Conservation (phyloP, 2,113 vertebrate species). For the Typhlomys cinereus region DNA sequence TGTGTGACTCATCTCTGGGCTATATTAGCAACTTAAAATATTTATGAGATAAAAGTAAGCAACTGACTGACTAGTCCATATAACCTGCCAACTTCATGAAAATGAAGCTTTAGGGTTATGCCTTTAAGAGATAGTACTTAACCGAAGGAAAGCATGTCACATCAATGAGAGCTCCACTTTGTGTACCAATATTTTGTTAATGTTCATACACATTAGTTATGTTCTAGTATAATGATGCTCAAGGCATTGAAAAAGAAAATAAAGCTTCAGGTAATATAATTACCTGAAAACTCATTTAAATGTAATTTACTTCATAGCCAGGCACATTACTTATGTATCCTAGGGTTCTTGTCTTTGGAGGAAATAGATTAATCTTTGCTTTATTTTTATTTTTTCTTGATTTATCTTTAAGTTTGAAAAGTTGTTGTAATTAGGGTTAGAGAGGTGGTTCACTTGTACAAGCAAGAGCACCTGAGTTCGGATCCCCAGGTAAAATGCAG, state of each 20-base stretch:
- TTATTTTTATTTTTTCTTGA: slow-evolving; percentile 1
- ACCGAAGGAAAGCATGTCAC: too few species aligned
- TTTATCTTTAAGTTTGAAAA: not conserved
- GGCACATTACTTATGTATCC: not conserved
- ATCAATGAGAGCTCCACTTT: too few species aligned
- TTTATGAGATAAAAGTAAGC: not conserved
- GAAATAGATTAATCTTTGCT: not conserved
- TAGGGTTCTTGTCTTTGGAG: not conserved
- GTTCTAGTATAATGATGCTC: too few species aligned
- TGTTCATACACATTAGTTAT: too few species aligned
- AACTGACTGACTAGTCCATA: not conserved
- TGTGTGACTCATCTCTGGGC: not conserved
- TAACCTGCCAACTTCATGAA: slow-evolving; percentile 13
- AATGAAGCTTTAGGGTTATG: slow-evolving; percentile 21
- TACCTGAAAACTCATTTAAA: not conserved
- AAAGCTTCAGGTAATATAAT: not conserved
- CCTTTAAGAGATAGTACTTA: too few species aligned
- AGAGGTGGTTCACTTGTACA: too few species aligned
- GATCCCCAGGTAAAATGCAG: too few species aligned
- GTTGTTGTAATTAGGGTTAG: too few species aligned
- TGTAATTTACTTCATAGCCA: not conserved
- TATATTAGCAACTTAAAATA: slow-evolving; percentile 3
- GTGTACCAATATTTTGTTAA: too few species aligned
- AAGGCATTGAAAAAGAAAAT: too few species aligned
- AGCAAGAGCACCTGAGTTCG: too few species aligned